Evolutionary conservation across 2,797 vertebrate species (phyloP).

Genomic region (Limnodromus scolopaceus): DNA sequence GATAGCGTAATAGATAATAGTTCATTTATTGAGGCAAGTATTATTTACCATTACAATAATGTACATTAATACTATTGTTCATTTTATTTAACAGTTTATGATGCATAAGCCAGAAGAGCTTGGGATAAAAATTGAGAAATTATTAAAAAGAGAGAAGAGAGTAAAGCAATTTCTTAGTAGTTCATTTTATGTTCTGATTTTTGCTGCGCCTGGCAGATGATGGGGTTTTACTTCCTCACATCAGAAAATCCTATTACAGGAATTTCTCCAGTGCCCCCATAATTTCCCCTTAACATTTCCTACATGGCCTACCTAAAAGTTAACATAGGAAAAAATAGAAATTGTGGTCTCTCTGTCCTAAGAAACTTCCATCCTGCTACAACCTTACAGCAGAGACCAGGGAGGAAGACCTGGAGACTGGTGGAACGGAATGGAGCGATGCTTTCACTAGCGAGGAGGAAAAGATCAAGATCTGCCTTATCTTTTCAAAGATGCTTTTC

Average conservation of each 20-base stretch:
- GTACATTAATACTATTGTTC: slow-evolving; percentile 12
- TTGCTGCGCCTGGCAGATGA: not conserved
- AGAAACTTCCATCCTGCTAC: not conserved
- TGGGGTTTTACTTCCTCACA: not conserved
- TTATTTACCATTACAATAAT: slow-evolving; percentile 19
- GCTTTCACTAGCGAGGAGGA: not conserved
- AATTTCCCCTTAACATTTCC: not conserved
- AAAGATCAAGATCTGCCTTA: not conserved
- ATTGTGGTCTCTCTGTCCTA: not conserved
- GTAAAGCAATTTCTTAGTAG: not conserved
- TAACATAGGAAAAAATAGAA: not conserved
- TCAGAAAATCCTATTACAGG: slow-evolving; percentile 4
- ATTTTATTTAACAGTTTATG: slow-evolving; percentile 37
- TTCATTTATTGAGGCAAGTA: slow-evolving; percentile 47
- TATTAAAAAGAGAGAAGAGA: not conserved
- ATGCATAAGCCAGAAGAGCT: not conserved
- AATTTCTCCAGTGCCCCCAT: not conserved
- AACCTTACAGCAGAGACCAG: not conserved
- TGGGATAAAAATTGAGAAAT: slow-evolving; percentile 5
- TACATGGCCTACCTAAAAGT: not conserved
- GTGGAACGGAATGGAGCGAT: not conserved
- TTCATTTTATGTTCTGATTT: not conserved
- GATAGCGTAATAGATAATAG: not conserved
- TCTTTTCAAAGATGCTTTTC: not conserved
- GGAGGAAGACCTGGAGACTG: not conserved